phyloP scores from a whole-genome alignment of 1,140 invertebrate species.

The Zaprionus davidi region DNA sequence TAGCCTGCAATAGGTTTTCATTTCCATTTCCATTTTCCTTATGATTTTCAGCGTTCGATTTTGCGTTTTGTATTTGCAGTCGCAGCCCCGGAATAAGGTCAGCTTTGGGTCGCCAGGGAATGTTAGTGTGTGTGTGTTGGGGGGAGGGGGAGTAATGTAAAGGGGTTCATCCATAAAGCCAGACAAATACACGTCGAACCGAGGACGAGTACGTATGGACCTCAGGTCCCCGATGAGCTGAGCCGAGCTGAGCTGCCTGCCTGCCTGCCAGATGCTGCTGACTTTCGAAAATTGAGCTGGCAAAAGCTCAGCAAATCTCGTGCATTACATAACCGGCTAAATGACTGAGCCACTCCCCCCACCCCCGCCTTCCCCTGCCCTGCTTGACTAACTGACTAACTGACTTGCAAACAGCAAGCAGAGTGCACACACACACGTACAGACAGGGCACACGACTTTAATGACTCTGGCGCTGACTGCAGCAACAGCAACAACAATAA shows the following conservation, averaged over 20 bases:
- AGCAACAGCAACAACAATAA: conserved; percentile 39
- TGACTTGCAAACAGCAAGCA: conserved; percentile 60
- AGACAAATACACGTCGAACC: conserved; percentile 51
- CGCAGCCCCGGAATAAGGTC: conserved; percentile 20
- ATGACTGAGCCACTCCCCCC: conserved; percentile 25
- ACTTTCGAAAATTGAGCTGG: conserved; percentile 77
- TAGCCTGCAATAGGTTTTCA: conserved; percentile 21
- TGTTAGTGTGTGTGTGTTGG: background rate
- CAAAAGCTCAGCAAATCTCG: conserved; percentile 77
- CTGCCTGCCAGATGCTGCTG: conserved; percentile 46
- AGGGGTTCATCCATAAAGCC: conserved; percentile 52
- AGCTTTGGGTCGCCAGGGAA: conserved; percentile 6
- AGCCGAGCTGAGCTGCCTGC: conserved; percentile 15
- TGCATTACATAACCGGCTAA: conserved; percentile 70
- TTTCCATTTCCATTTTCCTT: background rate
- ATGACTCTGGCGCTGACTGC: conserved; percentile 69
- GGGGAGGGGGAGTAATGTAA: background rate
- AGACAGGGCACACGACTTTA: conserved; percentile 55
- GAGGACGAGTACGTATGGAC: background rate
- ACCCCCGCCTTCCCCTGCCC: too few species aligned
- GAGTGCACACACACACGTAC: conserved; percentile 33
- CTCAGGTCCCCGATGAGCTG: conserved; percentile 37
- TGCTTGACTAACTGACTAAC: conserved; percentile 55
- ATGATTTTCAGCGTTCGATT: background rate
- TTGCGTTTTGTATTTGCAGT: conserved; percentile 1